Percentiles rank a stretch among this genome's conserved stretches.
Conservation (phyloP, 2,113 vertebrate genomes). For the Arvicanthis niloticus region DNA sequence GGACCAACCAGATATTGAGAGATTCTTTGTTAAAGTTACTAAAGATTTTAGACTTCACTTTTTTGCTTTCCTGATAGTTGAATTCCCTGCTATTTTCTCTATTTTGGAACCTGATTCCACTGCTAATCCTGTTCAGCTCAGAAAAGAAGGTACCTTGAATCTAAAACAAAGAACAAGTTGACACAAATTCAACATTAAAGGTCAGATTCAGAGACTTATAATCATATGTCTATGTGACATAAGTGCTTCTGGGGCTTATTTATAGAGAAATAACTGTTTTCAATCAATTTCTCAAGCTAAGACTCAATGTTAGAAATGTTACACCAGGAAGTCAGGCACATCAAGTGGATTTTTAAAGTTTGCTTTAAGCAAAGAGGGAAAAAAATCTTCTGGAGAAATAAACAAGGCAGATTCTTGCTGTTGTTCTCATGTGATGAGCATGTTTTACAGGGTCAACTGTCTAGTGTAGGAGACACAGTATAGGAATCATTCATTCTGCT, state of each 20-base stretch:
- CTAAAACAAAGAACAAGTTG: slow-evolving; percentile 94
- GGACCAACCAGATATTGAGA: slow-evolving; percentile 90
- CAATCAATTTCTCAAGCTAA: slow-evolving; percentile 96
- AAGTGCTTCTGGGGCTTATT: slow-evolving; percentile 96
- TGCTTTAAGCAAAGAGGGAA: slow-evolving; percentile 94
- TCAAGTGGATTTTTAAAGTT: slow-evolving; percentile 92
- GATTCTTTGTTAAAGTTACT: slow-evolving; percentile 92
- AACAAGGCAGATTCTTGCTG: slow-evolving; percentile 92
- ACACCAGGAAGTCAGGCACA: slow-evolving; percentile 95
- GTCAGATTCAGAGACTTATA: slow-evolving; percentile 97
- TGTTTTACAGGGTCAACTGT: slow-evolving; percentile 94
- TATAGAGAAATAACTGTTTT: slow-evolving; percentile 98
- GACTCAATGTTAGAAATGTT: slow-evolving; percentile 96
- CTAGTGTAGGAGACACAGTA: slow-evolving; percentile 92
- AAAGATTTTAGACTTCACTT: slow-evolving; percentile 91
- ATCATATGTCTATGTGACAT: slow-evolving; percentile 95
- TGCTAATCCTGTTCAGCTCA: slow-evolving; percentile 95
- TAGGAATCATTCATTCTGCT: slow-evolving; percentile 96
- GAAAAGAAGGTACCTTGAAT: slow-evolving; percentile 94
- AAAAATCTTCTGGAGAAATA: slow-evolving; percentile 95
- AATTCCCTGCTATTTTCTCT: slow-evolving; percentile 93
- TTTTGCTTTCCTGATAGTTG: slow-evolving; percentile 93
- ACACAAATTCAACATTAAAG: slow-evolving; percentile 93
- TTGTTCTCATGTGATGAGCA: slow-evolving; percentile 94
- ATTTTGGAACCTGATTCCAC: slow-evolving; percentile 91